Percentiles rank a stretch among this genome's conserved stretches.
Evolutionary conservation across 2,888 invertebrate species (phyloP).

Genomic region (Listrodromus nycthemerus): DNA sequence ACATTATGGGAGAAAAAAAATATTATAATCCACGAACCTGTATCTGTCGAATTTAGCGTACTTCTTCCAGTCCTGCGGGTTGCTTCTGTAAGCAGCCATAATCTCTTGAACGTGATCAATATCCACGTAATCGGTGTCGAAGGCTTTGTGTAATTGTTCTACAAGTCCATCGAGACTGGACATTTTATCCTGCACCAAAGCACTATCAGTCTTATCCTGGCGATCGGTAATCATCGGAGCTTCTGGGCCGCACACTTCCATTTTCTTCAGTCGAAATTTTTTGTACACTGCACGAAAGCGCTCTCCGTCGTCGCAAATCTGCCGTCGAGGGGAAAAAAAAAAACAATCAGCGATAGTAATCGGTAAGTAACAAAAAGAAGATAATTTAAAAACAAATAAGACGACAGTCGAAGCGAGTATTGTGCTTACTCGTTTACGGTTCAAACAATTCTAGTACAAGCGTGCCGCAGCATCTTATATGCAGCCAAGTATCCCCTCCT

Average conservation of each 20-base stretch:
- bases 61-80: conserved; percentile 96
- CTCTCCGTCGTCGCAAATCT: conserved; percentile 3
- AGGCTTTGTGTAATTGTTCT: conserved; percentile 90
- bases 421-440: conserved; percentile 71
- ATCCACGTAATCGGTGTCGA: conserved; percentile 93
- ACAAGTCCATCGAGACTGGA: conserved; percentile 87
- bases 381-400: neutral
- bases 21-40: conserved; percentile 86
- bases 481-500: conserved; percentile 67
- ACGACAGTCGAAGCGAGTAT: conserved; percentile 44
- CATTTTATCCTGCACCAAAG: conserved; percentile 63
- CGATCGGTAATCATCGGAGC: conserved; percentile 40
- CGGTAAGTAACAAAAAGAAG: neutral
- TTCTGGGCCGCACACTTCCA: conserved; percentile 72
- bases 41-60: conserved; percentile 97
- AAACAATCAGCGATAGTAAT: neutral
- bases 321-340: neutral
- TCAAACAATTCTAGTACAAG: conserved; percentile 74
- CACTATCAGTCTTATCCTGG: conserved; percentile 44
- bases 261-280: conserved; percentile 48
- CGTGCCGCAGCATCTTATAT: conserved; percentile 75
- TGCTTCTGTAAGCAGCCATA: conserved; percentile 93
- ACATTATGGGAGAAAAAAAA: neutral
- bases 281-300: conserved; percentile 29
- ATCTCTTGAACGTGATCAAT: conserved; percentile 95